Base-by-base conservation (phyloP, 2,888 invertebrate species). In the Lasius fuliginosus region DNA sequence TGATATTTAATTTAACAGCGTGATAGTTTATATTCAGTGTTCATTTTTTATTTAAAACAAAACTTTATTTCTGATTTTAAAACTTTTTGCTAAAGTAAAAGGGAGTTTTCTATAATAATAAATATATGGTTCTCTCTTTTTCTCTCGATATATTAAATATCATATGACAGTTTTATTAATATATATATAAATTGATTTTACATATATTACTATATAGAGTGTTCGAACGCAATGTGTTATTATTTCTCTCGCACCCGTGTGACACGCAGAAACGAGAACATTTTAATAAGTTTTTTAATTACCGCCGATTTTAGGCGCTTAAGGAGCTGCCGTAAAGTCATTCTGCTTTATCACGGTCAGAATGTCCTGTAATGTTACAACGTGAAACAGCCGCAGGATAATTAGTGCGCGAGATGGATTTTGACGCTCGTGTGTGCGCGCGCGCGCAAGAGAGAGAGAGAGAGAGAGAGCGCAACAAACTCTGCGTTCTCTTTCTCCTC, bases 401-500 rank as follows among this genome's bases (percentile, higher is more conserved):
- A 77, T 77, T 68, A 40, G 56, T 53, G 68, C 65, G 33, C 46
- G n/a, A 74, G 64, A 75, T 75, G 42, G n/a, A 74, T 74, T 74
- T 15, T 64, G n/a, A 30, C 9, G 9, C 15, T 12, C 12, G 8
- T 33, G 33, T 30, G 33, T 18, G 33, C 33, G 36, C 62, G 33
- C 33, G 36, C 62, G 9, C 33, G 11, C 8, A 11, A 15, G 53
- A n/a, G 15, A n/a, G 18, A 73, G 18, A 18, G 58, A 1, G 12
- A 4, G n/a, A 27, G 58, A 42, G 18, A 60, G 8, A 4, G 18
- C 5, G 53, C 56, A 77, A 77, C 77, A 30, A 42, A 77, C 27
- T 5, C 56, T 40, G 12, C 33, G 40, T 56, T n/a, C 53, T 53
- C 53, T n/a, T 53, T 53, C 53, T 53, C 53, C 18, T 49, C 0